Conservation (phyloP, 1,140 invertebrate genomes). For the Tetramorium alpestre region DNA sequence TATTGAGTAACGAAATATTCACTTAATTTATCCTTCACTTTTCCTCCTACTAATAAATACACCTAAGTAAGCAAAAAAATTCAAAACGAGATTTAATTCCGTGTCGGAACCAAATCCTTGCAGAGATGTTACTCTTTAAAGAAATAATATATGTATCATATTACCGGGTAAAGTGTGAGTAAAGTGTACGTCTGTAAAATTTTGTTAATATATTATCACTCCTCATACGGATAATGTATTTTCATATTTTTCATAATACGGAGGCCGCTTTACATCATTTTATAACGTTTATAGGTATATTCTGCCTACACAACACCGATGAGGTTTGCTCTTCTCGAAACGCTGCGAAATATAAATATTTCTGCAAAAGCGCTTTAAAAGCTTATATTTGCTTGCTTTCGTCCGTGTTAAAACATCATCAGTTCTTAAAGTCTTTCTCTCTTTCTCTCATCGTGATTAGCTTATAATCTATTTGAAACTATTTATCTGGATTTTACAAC, state of each 20-base stretch:
- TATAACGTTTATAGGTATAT: constrained; percentile 68
- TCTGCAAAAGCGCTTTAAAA: constrained; percentile 49
- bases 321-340: constrained; percentile 61
- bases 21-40: background rate
- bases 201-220: constrained; percentile 70
- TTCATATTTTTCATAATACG: constrained; percentile 59
- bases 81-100: background rate
- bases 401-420: background rate
- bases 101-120: background rate
- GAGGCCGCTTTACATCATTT: constrained; percentile 76
- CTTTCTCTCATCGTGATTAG: background rate
- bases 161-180: constrained; percentile 1
- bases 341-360: constrained; percentile 51
- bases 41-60: background rate
- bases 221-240: constrained; percentile 55
- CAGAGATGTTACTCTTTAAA: background rate
- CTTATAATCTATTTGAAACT: background rate
- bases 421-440: background rate
- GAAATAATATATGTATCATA: background rate
- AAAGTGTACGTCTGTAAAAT: constrained; percentile 65
- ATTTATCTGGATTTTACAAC: constrained; percentile 4
- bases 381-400: constrained; percentile 6
- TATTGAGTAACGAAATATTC: background rate
- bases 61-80: background rate
- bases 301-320: constrained; percentile 70